Evolutionary conservation across 2,888 invertebrate species (phyloP), one percentile per base, ranked within the genome.

Genomic region (Phengaris alcon): DNA sequence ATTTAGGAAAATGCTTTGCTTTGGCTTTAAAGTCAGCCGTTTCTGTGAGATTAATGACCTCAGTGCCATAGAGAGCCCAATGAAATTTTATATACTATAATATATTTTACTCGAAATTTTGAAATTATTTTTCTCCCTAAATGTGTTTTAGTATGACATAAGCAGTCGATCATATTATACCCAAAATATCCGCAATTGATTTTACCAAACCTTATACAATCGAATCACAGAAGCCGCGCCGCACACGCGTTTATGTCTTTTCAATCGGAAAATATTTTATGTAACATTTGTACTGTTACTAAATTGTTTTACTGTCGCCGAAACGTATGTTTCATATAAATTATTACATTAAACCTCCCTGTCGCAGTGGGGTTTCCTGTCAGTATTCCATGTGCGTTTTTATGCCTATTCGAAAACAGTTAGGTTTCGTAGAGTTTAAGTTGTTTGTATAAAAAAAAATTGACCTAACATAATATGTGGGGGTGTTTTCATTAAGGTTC

Each of bases 221-320:
- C 3, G n/a, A 35, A 59, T 59, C 52, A 15, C 22, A n/a, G 52
- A 52, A 52, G 22, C 22, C 22, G 72, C 22, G 72, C 72, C 13
- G 12, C 54, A 15, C 72, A 52, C 72, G 72, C 72, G 72, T 72
- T 72, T 72, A 72, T 54, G 72, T 72, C 72, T 72, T 72, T 72
- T 72, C 52, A 52, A 72, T 54, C 35, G 51, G 48, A 8, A 13
- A 2, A 6, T 68, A 69, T 46, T 69, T 48, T 15, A 48, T 10
- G 15, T 46, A 48, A 48, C 69, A 15, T 69, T 64, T 64, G 35
- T 35, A 64, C 64, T 64, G 35, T 64, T 64, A 35, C 2, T 35
- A 12, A 35, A 12, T n/a, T 12, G 64, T 64, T 64, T 64, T 2
- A 35, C 35, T 35, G 44, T 35, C 52, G 52, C 44, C 44, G 13